phyloP scores from a whole-genome alignment of 2,113 vertebrate species.

The Dicerorhinus sumatrensis region DNA sequence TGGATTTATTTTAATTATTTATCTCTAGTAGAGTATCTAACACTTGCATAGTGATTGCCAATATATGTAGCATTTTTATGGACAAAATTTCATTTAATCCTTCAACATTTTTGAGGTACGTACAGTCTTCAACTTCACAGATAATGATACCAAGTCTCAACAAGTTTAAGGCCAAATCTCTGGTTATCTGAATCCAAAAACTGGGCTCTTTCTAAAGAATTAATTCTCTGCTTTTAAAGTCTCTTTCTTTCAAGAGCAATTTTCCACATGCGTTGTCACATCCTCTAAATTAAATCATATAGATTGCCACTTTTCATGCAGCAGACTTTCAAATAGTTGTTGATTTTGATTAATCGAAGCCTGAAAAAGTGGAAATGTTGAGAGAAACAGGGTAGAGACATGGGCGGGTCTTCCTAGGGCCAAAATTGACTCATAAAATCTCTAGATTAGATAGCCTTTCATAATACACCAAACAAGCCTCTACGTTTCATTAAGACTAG shows the following conservation, averaged over 20 bases:
- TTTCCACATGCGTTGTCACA: background rate
- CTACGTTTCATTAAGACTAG: background rate
- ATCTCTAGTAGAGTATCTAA: background rate
- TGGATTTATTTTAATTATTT: conserved; percentile 9
- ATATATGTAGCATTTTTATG: background rate
- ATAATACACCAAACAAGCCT: background rate
- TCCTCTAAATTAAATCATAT: background rate
- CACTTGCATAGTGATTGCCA: background rate
- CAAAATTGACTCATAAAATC: conserved; percentile 12
- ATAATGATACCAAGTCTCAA: background rate
- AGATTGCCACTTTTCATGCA: background rate
- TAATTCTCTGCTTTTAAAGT: background rate
- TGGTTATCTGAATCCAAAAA: background rate
- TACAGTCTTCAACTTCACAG: background rate
- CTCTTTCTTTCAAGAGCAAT: background rate
- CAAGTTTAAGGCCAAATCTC: background rate
- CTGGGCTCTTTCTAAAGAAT: background rate
- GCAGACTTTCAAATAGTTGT: background rate
- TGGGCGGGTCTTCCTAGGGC: background rate
- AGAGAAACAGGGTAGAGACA: background rate
- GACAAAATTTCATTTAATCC: background rate
- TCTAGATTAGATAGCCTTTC: background rate
- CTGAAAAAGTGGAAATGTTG: background rate
- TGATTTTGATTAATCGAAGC: background rate
- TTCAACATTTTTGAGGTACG: background rate